Evolutionary conservation across 1,140 invertebrate species (phyloP).

Genomic region (Drosophila carrolli): DNA sequence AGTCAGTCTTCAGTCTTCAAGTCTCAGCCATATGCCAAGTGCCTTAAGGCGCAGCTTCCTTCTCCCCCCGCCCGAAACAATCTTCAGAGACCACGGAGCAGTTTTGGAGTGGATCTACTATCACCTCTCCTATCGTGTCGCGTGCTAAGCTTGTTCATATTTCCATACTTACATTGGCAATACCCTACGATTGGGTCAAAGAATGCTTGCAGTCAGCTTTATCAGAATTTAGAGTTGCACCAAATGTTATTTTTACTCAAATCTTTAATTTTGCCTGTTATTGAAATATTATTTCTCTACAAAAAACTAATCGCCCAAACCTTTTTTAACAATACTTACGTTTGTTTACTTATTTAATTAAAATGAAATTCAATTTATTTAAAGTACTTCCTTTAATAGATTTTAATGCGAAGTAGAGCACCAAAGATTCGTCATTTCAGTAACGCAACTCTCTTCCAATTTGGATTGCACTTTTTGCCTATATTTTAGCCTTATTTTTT

Average conservation of each 20-base stretch:
- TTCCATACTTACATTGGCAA: conserved; percentile 46
- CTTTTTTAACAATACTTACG: no score
- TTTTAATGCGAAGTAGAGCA: conserved; percentile 4
- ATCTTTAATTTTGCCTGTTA: no score
- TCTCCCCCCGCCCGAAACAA: conserved; percentile 13
- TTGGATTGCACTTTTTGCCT: conserved; percentile 41
- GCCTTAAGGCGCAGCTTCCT: conserved; percentile 60
- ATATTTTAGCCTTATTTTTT: conserved; percentile 44
- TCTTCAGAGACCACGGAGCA: conserved; percentile 9
- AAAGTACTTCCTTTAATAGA: no score
- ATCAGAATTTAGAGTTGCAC: no score
- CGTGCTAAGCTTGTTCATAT: conserved; percentile 72
- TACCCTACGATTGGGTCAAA: conserved; percentile 18
- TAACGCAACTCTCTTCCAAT: conserved; percentile 5
- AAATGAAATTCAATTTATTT: no score
- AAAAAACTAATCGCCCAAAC: no score
- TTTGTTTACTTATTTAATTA: no score
- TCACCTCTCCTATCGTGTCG: conserved; percentile 64
- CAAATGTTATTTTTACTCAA: no score
- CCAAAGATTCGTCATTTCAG: neutral
- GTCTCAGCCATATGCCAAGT: conserved; percentile 60
- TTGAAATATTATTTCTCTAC: no score
- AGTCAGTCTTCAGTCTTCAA: conserved; percentile 33
- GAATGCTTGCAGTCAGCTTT: neutral
- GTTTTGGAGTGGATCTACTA: conserved; percentile 61